These are phyloP conservation scores for Pararge aegeria DNA, from an alignment of 1,140 invertebrate genomes.

Conservation along the genomic window DNA sequence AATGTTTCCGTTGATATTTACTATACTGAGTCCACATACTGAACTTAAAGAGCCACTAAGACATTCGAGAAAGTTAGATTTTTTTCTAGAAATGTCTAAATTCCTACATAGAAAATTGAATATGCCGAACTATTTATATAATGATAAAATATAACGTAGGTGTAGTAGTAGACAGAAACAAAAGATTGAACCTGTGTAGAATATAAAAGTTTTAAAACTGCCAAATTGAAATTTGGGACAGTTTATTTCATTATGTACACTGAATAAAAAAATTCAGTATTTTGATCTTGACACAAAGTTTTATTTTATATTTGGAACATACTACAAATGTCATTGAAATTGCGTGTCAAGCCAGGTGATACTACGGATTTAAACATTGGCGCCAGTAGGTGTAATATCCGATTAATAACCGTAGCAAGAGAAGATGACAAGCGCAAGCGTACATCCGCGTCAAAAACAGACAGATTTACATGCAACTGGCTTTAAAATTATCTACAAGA, in stretches of 20 bases:
- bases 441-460: background rate
- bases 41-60: too few species aligned
- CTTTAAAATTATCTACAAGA: constrained; percentile 1
- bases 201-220: too few species aligned
- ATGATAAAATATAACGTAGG: too few species aligned
- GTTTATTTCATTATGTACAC: background rate
- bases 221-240: background rate
- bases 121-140: too few species aligned
- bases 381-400: constrained; percentile 32
- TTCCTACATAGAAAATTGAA: too few species aligned
- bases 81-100: too few species aligned
- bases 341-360: constrained; percentile 39
- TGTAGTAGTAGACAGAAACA: too few species aligned
- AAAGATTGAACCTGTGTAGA: too few species aligned
- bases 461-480: background rate
- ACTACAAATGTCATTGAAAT: constrained; percentile 37
- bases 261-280: constrained; percentile 14
- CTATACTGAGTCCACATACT: too few species aligned
- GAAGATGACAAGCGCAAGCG: constrained; percentile 21
- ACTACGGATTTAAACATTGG: constrained; percentile 48
- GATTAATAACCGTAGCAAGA: constrained; percentile 24
- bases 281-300: constrained; percentile 23
- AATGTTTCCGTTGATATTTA: constrained; percentile 8
- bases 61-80: too few species aligned
- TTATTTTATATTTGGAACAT: constrained; percentile 32